Evolutionary conservation across 1,140 invertebrate genomes (phyloP), one percentile per base, ranked within the genome.

Genomic region (Maniola jurtina): DNA sequence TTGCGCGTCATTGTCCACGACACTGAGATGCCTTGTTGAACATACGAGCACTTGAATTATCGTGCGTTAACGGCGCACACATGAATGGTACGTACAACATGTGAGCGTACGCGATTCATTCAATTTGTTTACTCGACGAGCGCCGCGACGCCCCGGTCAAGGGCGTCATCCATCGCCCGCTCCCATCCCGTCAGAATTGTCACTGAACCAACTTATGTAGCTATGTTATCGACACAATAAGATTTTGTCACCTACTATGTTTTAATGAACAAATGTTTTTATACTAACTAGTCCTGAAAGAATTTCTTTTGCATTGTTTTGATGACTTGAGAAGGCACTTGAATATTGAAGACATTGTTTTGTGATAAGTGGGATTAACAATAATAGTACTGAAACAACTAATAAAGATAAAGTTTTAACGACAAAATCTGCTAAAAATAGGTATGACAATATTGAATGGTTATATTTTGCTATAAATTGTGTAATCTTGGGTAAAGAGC

Each of bases 71-170:
- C 82, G 79, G 83, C 82, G 69, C 77, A 84, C 86, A 88, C 82
- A 84, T 89, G 87, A 89, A 89, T 89, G 86, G 83, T 79, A 74
- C 75, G 73, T 76, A 80, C 69, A 66, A 77, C 75, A 81, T 77
- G 76, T 77, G 78, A 81, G 76, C 75, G 82, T 84, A 88, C 85
- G 85, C 86, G 81, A 79, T 88, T 86, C 86, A 90, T 90, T 90
- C 86, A 90, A 90, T 87, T 84, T 86, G 86, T 86, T 88, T 87
- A 88, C 85, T 62, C 68, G 77, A 70, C 62, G 71, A 66, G 70
- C 67, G 77, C 71, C 73, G 72, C 80, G 79, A 75, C 81, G 77
- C 70, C 57, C 48, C 83, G 81, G 82, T 85, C 84, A 86, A 88
- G 84, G 83, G 75, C 80, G 75, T 25, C 67, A 71, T 89, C 73